Evolutionary conservation across 53 echinoderm and acorn worm species (phyloP).

Genomic region (Temnopleurus reevesii): DNA sequence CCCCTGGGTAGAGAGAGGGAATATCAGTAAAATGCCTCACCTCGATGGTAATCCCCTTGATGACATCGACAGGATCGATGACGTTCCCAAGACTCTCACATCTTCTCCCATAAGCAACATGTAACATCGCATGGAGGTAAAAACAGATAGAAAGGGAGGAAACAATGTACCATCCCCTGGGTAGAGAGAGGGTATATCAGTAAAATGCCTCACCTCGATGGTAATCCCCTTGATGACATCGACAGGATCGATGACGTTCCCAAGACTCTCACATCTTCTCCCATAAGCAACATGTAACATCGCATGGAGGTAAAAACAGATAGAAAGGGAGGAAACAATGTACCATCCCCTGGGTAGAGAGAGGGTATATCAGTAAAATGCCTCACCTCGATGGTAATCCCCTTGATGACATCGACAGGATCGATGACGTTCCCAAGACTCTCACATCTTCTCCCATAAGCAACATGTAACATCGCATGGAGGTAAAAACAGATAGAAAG

Average conservation of each 20-base stretch:
- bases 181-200: no score
- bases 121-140: conserved; percentile 94
- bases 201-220: no score
- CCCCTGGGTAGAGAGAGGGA: no score
- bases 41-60: conserved; percentile 78
- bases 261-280: conserved; percentile 88
- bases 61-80: conserved; percentile 96
- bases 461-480: background rate
- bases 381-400: conserved; percentile 40
- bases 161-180: no score
- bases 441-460: conserved; percentile 29
- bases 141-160: no score
- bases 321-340: no score
- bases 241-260: conserved; percentile 86
- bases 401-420: conserved; percentile 83
- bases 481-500: no score
- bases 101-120: conserved; percentile 94
- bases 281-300: conserved; percentile 68
- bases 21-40: conserved; percentile 5
- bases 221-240: conserved; percentile 81
- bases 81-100: conserved; percentile 98
- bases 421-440: conserved; percentile 87
- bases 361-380: no score
- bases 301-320: no score
- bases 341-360: no score